Conservation (phyloP, 2,113 vertebrate genomes). For the Lepus timidus region DNA sequence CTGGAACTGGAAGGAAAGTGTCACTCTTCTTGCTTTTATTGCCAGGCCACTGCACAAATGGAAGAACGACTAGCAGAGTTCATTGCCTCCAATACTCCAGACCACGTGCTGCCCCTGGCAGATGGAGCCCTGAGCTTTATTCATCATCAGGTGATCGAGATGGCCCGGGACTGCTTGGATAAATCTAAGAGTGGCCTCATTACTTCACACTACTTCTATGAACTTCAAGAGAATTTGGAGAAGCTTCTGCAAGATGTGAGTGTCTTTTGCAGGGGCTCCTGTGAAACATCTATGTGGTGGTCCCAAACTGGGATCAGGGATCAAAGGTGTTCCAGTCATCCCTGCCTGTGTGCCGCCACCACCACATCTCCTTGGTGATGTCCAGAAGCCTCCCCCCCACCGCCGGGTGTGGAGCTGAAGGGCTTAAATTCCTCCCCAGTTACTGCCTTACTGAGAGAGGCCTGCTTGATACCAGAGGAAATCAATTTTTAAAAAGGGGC, state of each 20-base stretch:
- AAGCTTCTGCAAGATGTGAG: constrained; percentile 98
- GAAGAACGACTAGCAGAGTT: constrained; percentile 96
- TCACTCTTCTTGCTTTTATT: constrained; percentile 67
- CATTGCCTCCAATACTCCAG: constrained; percentile 93
- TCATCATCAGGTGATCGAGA: constrained; percentile 97
- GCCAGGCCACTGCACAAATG: constrained; percentile 97
- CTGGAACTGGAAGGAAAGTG: background rate
- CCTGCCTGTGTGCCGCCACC: background rate
- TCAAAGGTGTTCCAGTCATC: background rate
- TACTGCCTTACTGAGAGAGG: constrained; percentile 8
- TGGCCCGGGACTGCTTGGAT: constrained; percentile 97
- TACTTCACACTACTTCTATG: constrained; percentile 98
- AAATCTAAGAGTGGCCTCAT: constrained; percentile 96
- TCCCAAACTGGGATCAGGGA: background rate
- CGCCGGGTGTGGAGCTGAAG: background rate
- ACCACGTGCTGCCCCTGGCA: constrained; percentile 94
- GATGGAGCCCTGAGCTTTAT: constrained; percentile 98
- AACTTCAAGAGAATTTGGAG: constrained; percentile 98
- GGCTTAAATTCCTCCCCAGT: background rate
- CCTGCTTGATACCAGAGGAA: background rate
- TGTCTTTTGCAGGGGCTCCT: constrained; percentile 68
- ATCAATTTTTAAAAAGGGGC: background rate
- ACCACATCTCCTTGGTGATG: background rate
- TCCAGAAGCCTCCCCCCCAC: background rate
- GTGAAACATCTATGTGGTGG: background rate